Evolutionary conservation across 1,140 invertebrate genomes (phyloP), one percentile per base, ranked within the genome.

Genomic region (Manduca sexta): DNA sequence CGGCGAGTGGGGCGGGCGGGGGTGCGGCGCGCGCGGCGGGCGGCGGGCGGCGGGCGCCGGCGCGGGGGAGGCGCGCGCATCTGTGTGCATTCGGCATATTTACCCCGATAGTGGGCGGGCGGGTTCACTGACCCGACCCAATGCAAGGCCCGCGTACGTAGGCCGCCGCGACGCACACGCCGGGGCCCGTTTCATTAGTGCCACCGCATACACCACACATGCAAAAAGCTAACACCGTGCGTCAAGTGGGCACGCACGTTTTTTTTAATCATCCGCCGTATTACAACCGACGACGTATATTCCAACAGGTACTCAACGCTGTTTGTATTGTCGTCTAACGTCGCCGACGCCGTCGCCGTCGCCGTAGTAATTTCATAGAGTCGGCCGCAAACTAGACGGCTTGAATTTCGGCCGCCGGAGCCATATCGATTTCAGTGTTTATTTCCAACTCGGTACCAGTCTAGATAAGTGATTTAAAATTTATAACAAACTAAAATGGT

Each of bases 11-110:
- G 60, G 45, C 39, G 55, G 56, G 49, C 54, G 44, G 45, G 51
- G 33, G 60, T 40, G 44, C 52, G 49, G 62, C 54, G 64, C 59
- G 44, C 47, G 64, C n/a, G 60, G 63, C 54, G 52, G 42, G 40
- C 53, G 39, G 44, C n/a, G 60, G 54, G 56, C 42, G 60, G 43
- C 35, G 55, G 55, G 49, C 54, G 44, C 42, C 38, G 44, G 54
- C 52, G 62, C 54, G 64, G 60, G 58, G 55, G 57, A 74, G 72
- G 81, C 81, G 81, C 81, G 81, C 80, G 80, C 80, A 84, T 84
- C 78, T 82, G 81, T 83, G 79, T 84, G 81, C 81, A 84, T 82
- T 82, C 78, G 78, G 81, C 77, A 84, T 84, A 84, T 84, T 84
- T 84, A 84, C 81, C 81, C 81, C 73, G 78, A 81, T 79, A 80